Evolutionary conservation across 2,888 invertebrate species (phyloP), one percentile per base, ranked within the genome.

Genomic region (Meteorus colon): DNA sequence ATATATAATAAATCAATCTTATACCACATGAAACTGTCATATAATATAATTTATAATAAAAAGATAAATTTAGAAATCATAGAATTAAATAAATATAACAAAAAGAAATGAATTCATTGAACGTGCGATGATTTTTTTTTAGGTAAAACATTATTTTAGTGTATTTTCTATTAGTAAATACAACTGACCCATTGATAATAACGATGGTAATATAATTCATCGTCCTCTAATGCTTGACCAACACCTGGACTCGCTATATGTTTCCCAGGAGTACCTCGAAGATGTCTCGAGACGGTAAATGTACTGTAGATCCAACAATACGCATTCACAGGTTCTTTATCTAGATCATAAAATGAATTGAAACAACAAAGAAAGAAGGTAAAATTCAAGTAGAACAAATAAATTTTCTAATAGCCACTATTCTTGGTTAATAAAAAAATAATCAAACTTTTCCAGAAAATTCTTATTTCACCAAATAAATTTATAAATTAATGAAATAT

Each of bases 271-370:
- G 90, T 82, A 45, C 92, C 93, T 87, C 83, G 81, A 67, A 90
- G 82, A 77, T 88, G 86, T 34, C 86, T 85, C n/a, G 82, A 80
- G 14, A 88, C 86, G 16, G 94, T 94, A 81, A 92, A 95, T 4
- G 94, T 95, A 67, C 95, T 94, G 87, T 93, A 92, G 79, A 95
- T 94, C 95, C 95, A 96, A 89, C 96, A 96, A 87, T 93, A 95
- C 73, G 93, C 93, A 83, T 96, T 94, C 10, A 95, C 91, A 37
- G 94, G 92, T 69, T 93, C 93, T 78, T 91, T 92, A 69, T 93
- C 91, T 80, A 63, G 0, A 55, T n/a, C 10, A n/a, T 48, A 16
- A 48, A 48, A 48, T 16, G 14, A 48, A 48, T 48, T 45, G 48
- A 55, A 60, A 60, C 2, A 41, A 41, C 24, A 8, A 4, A 63